Evolutionary conservation across 2,797 vertebrate genomes (phyloP), one percentile per base, ranked within the genome.

Genomic region (Hippopotamyrus pictus): DNA sequence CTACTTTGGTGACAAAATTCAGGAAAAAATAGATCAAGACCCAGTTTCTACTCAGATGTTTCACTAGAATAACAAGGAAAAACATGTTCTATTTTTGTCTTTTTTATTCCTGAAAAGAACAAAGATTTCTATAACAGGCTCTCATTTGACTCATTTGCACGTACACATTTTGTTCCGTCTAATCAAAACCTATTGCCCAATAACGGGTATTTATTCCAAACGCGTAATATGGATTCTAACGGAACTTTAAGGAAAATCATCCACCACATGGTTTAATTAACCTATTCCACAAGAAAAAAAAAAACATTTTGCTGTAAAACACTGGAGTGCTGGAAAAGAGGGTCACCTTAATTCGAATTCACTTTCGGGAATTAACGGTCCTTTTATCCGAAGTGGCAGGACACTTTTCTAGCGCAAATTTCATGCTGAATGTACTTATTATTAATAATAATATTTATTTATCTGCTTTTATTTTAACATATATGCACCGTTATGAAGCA

Each of bases 181-280:
- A 29, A 86, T 86, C 46, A 86, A 53, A 51, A 86, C 22, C 25
- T 22, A 51, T 53, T 54, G 46, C 46, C 25, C 50, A 54, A 51
- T 86, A 33, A 86, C 25, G 50, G 25, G 50, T 53, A 86, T 86
- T 53, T 86, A 53, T 86, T 86, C 41, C 82, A 84, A 84, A 50
- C 3, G 9, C 22, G 37, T 29, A 86, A 29, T 50, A 29, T 53
- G 25, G 46, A 53, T 19, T 86, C 84, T 86, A 86, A 86, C 25
- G 22, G 29, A 86, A 51, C 48, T 51, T 46, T 50, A 51, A 25
- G 50, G 84, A 54, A 54, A 51, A 86, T 29, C 84, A 53, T 53
- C 82, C 44, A 8, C 82, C 48, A 46, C 44, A 22, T 50, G 1
- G 17, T 53, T 54, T 86, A 53, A 54, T 54, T 54, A 53, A 51